Conservation (phyloP, 2,888 invertebrate species). For the Hypercompe scribonia region DNA sequence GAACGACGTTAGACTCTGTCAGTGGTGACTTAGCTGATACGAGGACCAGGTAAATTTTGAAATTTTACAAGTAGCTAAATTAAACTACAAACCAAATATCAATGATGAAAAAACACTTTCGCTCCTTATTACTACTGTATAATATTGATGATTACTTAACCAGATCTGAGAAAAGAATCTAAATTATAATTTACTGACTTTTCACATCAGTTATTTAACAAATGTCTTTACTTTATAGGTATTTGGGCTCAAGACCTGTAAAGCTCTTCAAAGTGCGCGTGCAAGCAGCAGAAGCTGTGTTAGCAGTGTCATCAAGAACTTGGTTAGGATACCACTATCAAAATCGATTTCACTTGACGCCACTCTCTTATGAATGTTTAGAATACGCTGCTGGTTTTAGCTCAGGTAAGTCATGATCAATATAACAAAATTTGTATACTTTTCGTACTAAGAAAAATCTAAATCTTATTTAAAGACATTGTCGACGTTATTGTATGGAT, state of each 20-base stretch:
- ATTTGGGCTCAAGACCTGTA: conserved; percentile 97
- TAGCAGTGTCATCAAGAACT: conserved; percentile 98
- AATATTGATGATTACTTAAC: conserved; percentile 84
- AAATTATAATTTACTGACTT: not conserved
- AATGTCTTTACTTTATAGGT: conserved; percentile 74
- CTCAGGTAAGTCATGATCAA: conserved; percentile 83
- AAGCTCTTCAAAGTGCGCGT: conserved; percentile 98
- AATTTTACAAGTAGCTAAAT: not conserved
- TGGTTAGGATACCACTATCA: conserved; percentile 99
- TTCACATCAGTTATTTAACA: not conserved
- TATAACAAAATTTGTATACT: no score
- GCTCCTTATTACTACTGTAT: conserved; percentile 88
- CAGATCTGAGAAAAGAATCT: conserved; percentile 74
- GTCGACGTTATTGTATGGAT: conserved; percentile 74
- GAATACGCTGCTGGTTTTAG: conserved; percentile 99
- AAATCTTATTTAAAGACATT: not conserved
- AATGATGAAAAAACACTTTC: conserved; percentile 78
- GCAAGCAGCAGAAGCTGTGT: conserved; percentile 98
- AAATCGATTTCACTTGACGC: conserved; percentile 97
- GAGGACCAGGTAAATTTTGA: conserved; percentile 89
- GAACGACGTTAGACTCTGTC: conserved; percentile 97
- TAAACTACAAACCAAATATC: conserved; percentile 29
- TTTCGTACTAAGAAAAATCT: no score
- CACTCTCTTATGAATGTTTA: conserved; percentile 97
- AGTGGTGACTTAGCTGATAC: conserved; percentile 99